These are phyloP conservation scores for Nannospalax galili DNA, from an alignment of 2,113 vertebrate genomes.

Conservation along the genomic window DNA sequence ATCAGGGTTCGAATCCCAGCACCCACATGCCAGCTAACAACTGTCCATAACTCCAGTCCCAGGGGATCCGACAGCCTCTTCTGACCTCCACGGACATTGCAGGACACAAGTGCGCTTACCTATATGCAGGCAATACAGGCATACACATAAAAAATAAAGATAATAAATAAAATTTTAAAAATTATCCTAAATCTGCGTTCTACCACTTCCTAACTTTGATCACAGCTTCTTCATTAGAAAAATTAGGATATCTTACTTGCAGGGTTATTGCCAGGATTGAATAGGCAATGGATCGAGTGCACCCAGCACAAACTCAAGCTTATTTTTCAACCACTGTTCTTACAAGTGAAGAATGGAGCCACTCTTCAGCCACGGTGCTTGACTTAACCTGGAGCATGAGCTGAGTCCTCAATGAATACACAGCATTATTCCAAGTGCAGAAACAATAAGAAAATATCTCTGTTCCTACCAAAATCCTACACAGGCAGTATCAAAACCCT, in stretches of 20 bases:
- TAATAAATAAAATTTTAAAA: too few species aligned
- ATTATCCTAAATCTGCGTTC: background rate
- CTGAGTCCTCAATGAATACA: background rate
- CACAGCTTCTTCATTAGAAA: background rate
- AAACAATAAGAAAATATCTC: slow-evolving; percentile 63
- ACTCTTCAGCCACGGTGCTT: background rate
- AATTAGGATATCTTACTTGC: background rate
- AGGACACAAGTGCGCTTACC: too few species aligned
- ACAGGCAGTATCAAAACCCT: background rate
- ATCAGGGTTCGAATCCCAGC: too few species aligned
- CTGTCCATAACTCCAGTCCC: too few species aligned
- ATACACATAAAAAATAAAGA: too few species aligned
- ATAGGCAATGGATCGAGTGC: background rate
- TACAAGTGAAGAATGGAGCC: background rate
- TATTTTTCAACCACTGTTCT: background rate
- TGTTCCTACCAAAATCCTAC: slow-evolving; percentile 58
- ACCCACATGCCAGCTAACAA: too few species aligned
- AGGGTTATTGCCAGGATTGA: background rate
- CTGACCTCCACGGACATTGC: too few species aligned
- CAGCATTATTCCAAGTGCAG: background rate
- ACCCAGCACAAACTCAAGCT: background rate
- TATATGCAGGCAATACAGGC: too few species aligned
- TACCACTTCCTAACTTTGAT: background rate
- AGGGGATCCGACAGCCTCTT: too few species aligned
- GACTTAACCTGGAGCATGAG: background rate